These are phyloP conservation scores for Peucedramus taeniatus DNA, from an alignment of 2,113 vertebrate species.

Conservation along the genomic window DNA sequence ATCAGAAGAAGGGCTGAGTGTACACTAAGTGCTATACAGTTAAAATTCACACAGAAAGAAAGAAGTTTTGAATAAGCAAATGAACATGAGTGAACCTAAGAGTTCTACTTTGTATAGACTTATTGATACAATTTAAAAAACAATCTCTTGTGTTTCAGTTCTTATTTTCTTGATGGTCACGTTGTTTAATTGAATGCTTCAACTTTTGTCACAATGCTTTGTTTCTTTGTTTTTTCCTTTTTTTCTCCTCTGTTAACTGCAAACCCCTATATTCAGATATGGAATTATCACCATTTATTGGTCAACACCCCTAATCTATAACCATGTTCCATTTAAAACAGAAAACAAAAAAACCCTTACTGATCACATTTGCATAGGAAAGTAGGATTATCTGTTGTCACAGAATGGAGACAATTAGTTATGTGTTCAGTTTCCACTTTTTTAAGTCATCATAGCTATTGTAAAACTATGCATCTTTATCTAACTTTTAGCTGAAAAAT, in stretches of 20 bases:
- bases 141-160: not conserved
- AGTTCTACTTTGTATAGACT: not conserved
- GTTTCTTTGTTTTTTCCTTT: not conserved
- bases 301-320: not conserved
- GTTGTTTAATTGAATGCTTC: not conserved
- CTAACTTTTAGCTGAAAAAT: not conserved
- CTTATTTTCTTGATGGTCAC: not conserved
- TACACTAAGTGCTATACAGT: not conserved
- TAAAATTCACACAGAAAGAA: not conserved
- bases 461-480: not conserved
- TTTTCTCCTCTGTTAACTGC: not conserved
- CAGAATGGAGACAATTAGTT: not conserved
- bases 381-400: not conserved
- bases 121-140: not conserved
- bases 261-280: not conserved
- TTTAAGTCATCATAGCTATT: not conserved
- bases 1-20: not conserved
- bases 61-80: not conserved
- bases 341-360: not conserved
- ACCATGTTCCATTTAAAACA: not conserved
- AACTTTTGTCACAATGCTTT: not conserved
- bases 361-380: not conserved
- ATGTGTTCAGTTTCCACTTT: not conserved
- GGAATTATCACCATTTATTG: not conserved
- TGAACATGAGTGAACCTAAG: not conserved